Conservation (phyloP, 30 jellyfish, hydroid and myxozoan species). For the Nemopilema nomurai region DNA sequence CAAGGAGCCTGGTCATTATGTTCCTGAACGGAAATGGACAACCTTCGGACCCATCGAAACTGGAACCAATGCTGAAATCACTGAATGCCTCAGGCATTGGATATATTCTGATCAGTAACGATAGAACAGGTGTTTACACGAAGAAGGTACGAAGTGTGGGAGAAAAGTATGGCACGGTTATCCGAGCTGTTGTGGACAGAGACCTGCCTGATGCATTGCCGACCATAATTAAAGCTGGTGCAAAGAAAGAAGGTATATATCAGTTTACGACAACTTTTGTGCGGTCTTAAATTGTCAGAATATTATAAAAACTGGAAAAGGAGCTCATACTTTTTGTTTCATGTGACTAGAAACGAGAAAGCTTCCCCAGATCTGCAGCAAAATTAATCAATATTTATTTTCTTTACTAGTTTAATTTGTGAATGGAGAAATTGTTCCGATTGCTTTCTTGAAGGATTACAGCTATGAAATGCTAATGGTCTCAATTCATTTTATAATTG, state of each 20-base stretch:
- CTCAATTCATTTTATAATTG: no score
- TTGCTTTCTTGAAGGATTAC: no score
- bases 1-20: slow-evolving; percentile 39
- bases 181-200: background rate
- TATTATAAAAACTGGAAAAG: no score
- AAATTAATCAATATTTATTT: no score
- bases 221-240: slow-evolving; percentile 29
- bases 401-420: no score
- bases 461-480: no score
- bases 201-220: slow-evolving; percentile 56
- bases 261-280: no score
- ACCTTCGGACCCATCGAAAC: slow-evolving; percentile 4
- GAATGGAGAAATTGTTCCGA: no score
- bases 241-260: slow-evolving; percentile 22
- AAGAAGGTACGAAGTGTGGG: background rate
- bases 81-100: slow-evolving; percentile 39
- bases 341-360: no score
- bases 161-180: slow-evolving; percentile 42
- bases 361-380: no score
- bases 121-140: background rate
- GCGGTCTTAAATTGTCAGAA: no score
- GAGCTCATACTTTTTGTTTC: no score
- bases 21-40: slow-evolving; percentile 21
- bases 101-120: slow-evolving; percentile 20
- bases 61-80: slow-evolving; percentile 22